These are phyloP conservation scores for Steatornis caripensis DNA, from an alignment of 2,113 vertebrate species.

Conservation along the genomic window DNA sequence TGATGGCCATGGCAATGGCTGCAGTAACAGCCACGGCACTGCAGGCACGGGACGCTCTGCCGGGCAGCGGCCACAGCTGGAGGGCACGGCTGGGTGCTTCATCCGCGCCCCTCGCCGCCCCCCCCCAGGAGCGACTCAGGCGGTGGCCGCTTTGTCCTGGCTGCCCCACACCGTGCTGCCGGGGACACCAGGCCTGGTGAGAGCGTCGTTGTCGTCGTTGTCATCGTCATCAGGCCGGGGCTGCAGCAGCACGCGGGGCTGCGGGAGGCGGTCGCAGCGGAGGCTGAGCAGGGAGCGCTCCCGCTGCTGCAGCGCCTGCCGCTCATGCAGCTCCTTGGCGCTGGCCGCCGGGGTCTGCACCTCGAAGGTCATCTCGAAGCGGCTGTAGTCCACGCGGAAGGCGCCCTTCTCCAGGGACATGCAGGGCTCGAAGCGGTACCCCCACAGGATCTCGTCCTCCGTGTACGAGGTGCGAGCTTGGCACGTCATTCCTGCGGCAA, in stretches of 20 bases:
- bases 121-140: not conserved
- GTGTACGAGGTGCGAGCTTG: conserved; percentile 84
- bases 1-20: no score
- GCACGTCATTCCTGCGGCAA: conserved; percentile 75
- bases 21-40: no score
- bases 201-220: no score
- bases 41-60: no score
- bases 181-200: not conserved
- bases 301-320: conserved; percentile 38
- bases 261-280: conserved; percentile 52
- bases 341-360: conserved; percentile 73
- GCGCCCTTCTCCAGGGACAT: conserved; percentile 82
- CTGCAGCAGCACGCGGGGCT: no score
- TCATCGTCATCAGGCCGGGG: no score
- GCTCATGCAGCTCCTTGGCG: conserved; percentile 66
- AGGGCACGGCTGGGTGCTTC: no score
- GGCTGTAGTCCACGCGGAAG: conserved; percentile 78
- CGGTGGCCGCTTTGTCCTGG: not conserved
- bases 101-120: no score
- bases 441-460: conserved; percentile 82
- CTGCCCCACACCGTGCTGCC: not conserved
- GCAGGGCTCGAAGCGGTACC: conserved; percentile 81
- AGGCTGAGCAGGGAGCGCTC: conserved; percentile 43
- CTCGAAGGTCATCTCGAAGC: conserved; percentile 82
- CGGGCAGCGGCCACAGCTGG: no score